Percentiles rank a stretch among this genome's conserved stretches.
phyloP scores from a whole-genome alignment of 2,797 vertebrate species.

The Hipposideros larvatus region DNA sequence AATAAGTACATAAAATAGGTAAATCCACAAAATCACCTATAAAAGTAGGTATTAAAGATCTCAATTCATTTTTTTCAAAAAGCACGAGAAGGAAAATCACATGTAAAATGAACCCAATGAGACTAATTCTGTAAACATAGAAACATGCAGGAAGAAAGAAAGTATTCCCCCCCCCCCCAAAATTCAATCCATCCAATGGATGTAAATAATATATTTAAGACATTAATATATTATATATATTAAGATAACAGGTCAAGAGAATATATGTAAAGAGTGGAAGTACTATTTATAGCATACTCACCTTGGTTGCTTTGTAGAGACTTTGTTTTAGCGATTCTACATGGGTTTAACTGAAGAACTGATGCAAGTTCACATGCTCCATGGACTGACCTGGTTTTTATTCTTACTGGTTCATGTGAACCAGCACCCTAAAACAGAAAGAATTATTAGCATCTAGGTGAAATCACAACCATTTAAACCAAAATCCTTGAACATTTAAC shows the following conservation, averaged over 20 bases:
- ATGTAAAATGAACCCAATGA: constrained; percentile 23
- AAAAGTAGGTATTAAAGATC: constrained; percentile 53
- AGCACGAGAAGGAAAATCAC: not conserved
- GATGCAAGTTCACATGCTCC: constrained; percentile 89
- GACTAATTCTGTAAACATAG: constrained; percentile 9
- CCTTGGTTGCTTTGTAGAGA: constrained; percentile 84
- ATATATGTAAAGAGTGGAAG: not conserved
- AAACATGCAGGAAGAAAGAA: not conserved
- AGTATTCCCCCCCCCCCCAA: not conserved
- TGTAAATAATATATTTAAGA: not conserved
- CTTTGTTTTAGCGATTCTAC: constrained; percentile 87
- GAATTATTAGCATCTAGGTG: constrained; percentile 78
- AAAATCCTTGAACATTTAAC: constrained; percentile 54
- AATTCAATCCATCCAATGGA: constrained; percentile 31
- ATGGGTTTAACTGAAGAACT: constrained; percentile 91
- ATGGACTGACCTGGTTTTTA: constrained; percentile 84
- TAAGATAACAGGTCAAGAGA: not conserved
- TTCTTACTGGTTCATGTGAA: constrained; percentile 86
- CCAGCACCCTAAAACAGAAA: constrained; percentile 86
- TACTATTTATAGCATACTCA: constrained; percentile 55
- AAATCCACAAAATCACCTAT: not conserved
- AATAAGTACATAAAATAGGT: constrained; percentile 40
- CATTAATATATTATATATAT: not conserved
- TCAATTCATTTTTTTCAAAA: constrained; percentile 66
- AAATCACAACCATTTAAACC: constrained; percentile 72